phyloP scores from a whole-genome alignment of 2,888 invertebrate species.

The Sympetrum striolatum region DNA sequence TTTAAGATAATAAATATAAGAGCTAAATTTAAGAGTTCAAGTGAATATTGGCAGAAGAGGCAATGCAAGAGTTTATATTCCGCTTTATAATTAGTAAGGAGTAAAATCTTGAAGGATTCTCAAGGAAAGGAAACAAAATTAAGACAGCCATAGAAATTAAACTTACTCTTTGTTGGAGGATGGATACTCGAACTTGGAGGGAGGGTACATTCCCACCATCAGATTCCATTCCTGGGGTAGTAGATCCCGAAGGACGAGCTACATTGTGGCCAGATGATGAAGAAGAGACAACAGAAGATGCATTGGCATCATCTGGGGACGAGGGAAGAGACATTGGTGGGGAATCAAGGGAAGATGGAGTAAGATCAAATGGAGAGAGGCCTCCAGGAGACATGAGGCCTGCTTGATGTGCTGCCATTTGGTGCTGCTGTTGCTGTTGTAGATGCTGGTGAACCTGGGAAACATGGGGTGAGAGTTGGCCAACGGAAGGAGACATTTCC shows the following conservation, averaged over 20 bases:
- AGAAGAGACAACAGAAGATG: slow-evolving; percentile 29
- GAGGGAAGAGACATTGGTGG: slow-evolving; percentile 80
- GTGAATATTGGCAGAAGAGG: too few relatives aligned
- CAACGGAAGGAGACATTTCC: slow-evolving; percentile 1
- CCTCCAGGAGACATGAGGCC: slow-evolving; percentile 54
- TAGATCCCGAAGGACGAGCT: slow-evolving; percentile 2
- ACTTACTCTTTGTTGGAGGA: slow-evolving; percentile 90
- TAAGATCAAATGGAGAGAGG: slow-evolving; percentile 45
- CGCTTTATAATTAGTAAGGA: background rate
- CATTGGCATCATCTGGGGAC: slow-evolving; percentile 74
- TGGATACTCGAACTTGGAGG: slow-evolving; percentile 69
- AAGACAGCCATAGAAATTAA: slow-evolving; percentile 51
- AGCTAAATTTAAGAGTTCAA: too few relatives aligned
- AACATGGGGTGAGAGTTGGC: slow-evolving; percentile 11
- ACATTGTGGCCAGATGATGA: slow-evolving; percentile 24
- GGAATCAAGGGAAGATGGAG: slow-evolving; percentile 63
- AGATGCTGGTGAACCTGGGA: slow-evolving; percentile 49
- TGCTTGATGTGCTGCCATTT: slow-evolving; percentile 39
- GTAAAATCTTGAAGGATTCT: background rate
- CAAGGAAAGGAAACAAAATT: background rate
- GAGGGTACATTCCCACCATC: slow-evolving; percentile 66
- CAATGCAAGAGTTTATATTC: too few relatives aligned
- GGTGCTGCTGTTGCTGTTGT: slow-evolving; percentile 50
- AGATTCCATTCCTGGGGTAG: slow-evolving; percentile 55
- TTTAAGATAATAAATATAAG: too few relatives aligned